Evolutionary conservation across 1,140 invertebrate species (phyloP), one percentile per base, ranked within the genome.

Genomic region (Drosophila malerkotliana): DNA sequence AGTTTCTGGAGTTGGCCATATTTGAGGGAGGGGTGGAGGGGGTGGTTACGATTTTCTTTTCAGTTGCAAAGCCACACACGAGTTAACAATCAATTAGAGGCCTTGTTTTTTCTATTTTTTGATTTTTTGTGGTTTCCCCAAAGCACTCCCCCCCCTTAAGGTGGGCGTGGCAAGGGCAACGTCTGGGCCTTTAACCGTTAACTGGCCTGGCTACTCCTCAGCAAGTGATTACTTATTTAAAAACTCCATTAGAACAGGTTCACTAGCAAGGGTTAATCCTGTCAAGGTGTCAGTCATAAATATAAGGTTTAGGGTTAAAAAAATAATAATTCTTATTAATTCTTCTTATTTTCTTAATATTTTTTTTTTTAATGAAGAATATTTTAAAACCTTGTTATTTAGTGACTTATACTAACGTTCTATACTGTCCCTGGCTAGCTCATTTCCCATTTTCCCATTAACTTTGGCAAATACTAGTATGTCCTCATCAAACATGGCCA

Each of bases 401-500:
- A 21, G 0, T 34, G 24, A 1, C 24, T 39, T 41, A 60, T 1
- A 39, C 8, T 53, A n/a, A 15, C 7, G 48, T 0, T 12, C 9
- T 30, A 12, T 26, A 30, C 59, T 62, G 9, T 21, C 9, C 49
- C 10, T 6, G 26, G 5, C 39, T 30, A 72, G 32, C 66, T 61
- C 73, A 78, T 72, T 78, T 78, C 58, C 48, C 75, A 72, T 64
- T 77, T 78, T 78, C 73, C 75, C 73, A 78, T 78, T 78, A 72
- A 76, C 73, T 77, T 77, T 73, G 55, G 55, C 73, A 78, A 78
- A 78, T 78, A 78, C 73, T 71, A 7, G 26, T 6, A 60, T 76
- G 72, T 77, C 75, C 64, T 77, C 75, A 63, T 76, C 73, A 76
- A 77, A 76, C 75, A 76, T 1, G 76, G 73, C 62, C 47, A 73